Conservation (phyloP, 1,140 invertebrate genomes). For the Hycleus cichorii region DNA sequence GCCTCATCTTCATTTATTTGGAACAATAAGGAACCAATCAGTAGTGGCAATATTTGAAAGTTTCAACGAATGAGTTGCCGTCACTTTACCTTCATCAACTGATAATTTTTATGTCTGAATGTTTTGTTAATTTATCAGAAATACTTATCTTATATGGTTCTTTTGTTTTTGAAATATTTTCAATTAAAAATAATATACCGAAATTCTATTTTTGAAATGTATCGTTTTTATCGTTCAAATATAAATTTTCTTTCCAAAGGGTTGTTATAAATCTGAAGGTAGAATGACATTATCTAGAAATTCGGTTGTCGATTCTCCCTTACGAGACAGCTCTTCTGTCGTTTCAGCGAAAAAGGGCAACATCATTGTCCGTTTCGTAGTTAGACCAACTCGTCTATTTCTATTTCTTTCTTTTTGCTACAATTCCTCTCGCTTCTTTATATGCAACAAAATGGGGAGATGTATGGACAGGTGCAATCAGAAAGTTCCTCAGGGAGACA, state of each 20-base stretch:
- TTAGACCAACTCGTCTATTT: conserved; percentile 10
- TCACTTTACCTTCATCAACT: too few relatives aligned
- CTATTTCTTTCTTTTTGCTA: conserved; percentile 13
- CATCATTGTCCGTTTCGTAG: conserved; percentile 14
- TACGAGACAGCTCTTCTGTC: conserved; percentile 29
- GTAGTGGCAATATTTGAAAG: too few relatives aligned
- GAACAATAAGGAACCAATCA: too few relatives aligned
- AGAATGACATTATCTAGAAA: conserved; percentile 35
- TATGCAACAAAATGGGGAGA: conserved; percentile 33
- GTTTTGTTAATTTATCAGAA: too few relatives aligned
- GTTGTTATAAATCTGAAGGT: conserved; percentile 36
- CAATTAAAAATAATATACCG: not conserved
- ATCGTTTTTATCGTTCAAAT: not conserved
- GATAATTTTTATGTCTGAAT: too few relatives aligned
- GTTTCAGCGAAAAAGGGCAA: conserved; percentile 35
- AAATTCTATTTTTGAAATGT: not conserved
- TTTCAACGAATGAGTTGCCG: too few relatives aligned
- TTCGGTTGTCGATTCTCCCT: conserved; percentile 31
- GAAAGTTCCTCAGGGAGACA: conserved; percentile 32
- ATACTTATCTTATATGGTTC: not conserved
- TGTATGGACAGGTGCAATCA: conserved; percentile 39
- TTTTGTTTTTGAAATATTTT: not conserved
- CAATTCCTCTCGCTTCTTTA: conserved; percentile 18
- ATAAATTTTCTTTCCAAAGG: conserved; percentile 12
- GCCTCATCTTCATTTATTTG: not conserved